Evolutionary conservation across 2,888 invertebrate genomes (phyloP), one percentile per base, ranked within the genome.

Genomic region (Tenodera sinensis): DNA sequence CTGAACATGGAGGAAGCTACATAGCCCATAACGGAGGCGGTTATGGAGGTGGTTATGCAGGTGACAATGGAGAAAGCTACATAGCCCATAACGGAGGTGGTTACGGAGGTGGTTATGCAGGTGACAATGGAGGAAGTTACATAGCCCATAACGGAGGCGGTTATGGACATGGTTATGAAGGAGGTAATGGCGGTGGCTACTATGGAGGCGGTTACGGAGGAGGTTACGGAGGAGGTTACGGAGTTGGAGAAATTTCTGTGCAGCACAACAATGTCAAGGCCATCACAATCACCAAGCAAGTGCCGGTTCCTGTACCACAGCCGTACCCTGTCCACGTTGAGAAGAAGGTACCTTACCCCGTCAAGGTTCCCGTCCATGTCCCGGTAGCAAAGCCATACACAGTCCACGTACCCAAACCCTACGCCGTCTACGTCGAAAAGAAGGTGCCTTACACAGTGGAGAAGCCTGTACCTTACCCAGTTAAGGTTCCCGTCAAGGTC

Each of bases 301-400:
- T 92, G 9, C 91, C 91, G 14, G 91, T 91, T 2, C 91, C 91
- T 9, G 89, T 90, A n/a, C 92, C 92, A 25, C 91, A 91, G 83
- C 92, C 92, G 12, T 91, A 91, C 90, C 91, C 92, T 9, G 92
- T 92, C 54, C 90, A 91, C 12, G 91, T 92, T 28, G 91, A 91
- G 89, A 91, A 91, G 88, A 90, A 90, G 34, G 91, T 92, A 8
- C 91, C 91, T 9, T 91, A 91, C 89, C 92, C 92, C 25, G 92
- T 92, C 47, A 91, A 92, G 88, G 91, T 92, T 3, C 91, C 92
- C 88, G 91, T 92, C 54, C 90, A 92, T 82, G 91, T 91, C 20
- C 92, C 91, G 9, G 92, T 92, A 27, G 92, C 91, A 90, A 90
- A 91, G 42, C 92, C 92, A 8, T 91, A 91, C 90, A 91, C 92